Conservation (phyloP, 2,113 vertebrate genomes). For the Hydrolagus affinis region DNA sequence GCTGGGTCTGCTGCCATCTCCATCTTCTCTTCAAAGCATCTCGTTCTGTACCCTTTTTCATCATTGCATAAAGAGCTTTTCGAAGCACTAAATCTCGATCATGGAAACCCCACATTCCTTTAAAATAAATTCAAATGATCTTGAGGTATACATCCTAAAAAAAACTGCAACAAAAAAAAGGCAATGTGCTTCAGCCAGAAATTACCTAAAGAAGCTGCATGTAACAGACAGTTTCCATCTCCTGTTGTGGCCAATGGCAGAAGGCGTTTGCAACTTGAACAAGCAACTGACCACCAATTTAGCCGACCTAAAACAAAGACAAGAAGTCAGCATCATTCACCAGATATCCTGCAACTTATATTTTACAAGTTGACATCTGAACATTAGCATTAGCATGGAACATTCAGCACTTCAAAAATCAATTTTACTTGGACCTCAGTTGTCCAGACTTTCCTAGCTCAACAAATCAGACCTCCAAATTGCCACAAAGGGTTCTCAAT, state of each 20-base stretch:
- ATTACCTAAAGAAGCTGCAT: slow-evolving; percentile 90
- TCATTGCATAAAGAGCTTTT: slow-evolving; percentile 93
- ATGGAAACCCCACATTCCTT: slow-evolving; percentile 98
- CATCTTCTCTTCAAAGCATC: slow-evolving; percentile 90
- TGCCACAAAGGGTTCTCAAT: no score
- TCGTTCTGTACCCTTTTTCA: slow-evolving; percentile 86
- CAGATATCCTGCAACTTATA: not conserved
- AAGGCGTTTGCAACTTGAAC: slow-evolving; percentile 89
- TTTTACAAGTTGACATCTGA: not conserved
- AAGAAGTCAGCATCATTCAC: slow-evolving; percentile 16
- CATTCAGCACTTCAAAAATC: not conserved
- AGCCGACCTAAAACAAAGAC: slow-evolving; percentile 70
- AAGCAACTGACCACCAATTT: slow-evolving; percentile 95
- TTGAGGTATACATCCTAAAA: not conserved
- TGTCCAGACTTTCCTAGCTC: no score
- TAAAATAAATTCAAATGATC: slow-evolving; percentile 4
- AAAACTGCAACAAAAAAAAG: not conserved
- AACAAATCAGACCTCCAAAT: no score
- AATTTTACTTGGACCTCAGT: not conserved
- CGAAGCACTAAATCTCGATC: slow-evolving; percentile 91
- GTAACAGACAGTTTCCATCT: slow-evolving; percentile 94
- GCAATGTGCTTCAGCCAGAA: no score
- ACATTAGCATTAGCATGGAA: not conserved
- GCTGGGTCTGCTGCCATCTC: slow-evolving; percentile 97
- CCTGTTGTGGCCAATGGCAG: slow-evolving; percentile 93